These are phyloP conservation scores for Lacanobia wlatinum DNA, from an alignment of 2,888 invertebrate species.

Conservation along the genomic window DNA sequence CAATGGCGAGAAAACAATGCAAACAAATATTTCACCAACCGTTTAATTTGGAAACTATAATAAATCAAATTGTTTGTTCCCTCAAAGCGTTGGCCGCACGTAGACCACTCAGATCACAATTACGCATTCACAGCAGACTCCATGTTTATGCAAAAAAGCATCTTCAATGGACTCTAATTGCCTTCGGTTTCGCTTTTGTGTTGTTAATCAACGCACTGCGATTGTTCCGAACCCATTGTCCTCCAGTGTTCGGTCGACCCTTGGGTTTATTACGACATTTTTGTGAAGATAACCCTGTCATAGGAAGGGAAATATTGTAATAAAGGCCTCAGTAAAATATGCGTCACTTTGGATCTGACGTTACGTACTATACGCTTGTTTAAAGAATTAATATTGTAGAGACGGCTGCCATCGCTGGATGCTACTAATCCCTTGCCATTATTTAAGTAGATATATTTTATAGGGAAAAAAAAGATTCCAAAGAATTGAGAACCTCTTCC, in stretches of 20 bases:
- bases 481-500: no score
- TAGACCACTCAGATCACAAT: conserved; percentile 42
- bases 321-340: conserved; percentile 34
- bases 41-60: conserved; percentile 27
- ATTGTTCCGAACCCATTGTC: conserved; percentile 71
- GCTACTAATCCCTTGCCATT: conserved; percentile 38
- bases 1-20: background rate
- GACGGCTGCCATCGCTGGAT: conserved; percentile 27
- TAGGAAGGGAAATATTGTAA: conserved; percentile 25
- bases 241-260: conserved; percentile 55
- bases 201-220: conserved; percentile 75
- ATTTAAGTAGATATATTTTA: no score
- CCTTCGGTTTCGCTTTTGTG: conserved; percentile 75
- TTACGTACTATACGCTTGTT: conserved; percentile 8
- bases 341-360: conserved; percentile 15
- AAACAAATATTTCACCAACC: conserved; percentile 9
- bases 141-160: conserved; percentile 63
- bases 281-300: conserved; percentile 44
- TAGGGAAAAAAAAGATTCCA: no score
- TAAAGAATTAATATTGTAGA: conserved; percentile 29
- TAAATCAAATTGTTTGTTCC: conserved; percentile 34
- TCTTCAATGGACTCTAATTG: conserved; percentile 73
- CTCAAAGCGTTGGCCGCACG: conserved; percentile 27
- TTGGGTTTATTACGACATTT: conserved; percentile 59
- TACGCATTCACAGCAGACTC: conserved; percentile 56